phyloP scores from a whole-genome alignment of 2,113 vertebrate genomes.

The Campylomormyrus tamandua region DNA sequence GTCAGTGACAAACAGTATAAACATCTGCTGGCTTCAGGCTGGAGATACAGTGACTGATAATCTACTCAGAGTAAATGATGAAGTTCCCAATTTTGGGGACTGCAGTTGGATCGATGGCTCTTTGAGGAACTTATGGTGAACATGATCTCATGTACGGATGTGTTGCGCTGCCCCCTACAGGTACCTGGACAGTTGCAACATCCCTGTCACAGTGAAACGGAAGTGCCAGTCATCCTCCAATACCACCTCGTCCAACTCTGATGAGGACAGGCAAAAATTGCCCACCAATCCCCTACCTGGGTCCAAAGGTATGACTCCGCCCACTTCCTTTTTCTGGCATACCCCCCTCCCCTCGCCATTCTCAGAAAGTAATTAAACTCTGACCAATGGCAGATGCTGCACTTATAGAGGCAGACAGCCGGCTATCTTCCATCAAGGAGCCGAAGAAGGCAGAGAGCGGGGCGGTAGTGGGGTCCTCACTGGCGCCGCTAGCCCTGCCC shows the following conservation, averaged over 20 bases:
- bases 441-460: constrained; percentile 55
- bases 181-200: constrained; percentile 84
- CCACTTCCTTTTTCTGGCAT: not conserved
- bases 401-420: constrained; percentile 52
- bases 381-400: constrained; percentile 46
- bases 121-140: not conserved
- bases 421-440: constrained; percentile 57
- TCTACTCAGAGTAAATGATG: not conserved
- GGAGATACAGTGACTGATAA: not conserved
- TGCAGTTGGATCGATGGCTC: not conserved
- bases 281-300: constrained; percentile 44
- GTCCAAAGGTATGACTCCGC: constrained; percentile 59
- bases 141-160: not conserved
- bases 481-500: constrained; percentile 69
- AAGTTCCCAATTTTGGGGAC: not conserved
- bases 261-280: constrained; percentile 64
- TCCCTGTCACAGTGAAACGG: constrained; percentile 75
- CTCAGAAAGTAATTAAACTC: not conserved
- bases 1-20: not conserved
- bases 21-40: not conserved
- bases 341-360: no score
- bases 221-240: constrained; percentile 71
- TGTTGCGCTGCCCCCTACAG: constrained; percentile 37
- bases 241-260: constrained; percentile 59
- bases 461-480: constrained; percentile 60